Evolutionary conservation across 2,888 invertebrate species (phyloP).

Genomic region (Gryllus longicercus): DNA sequence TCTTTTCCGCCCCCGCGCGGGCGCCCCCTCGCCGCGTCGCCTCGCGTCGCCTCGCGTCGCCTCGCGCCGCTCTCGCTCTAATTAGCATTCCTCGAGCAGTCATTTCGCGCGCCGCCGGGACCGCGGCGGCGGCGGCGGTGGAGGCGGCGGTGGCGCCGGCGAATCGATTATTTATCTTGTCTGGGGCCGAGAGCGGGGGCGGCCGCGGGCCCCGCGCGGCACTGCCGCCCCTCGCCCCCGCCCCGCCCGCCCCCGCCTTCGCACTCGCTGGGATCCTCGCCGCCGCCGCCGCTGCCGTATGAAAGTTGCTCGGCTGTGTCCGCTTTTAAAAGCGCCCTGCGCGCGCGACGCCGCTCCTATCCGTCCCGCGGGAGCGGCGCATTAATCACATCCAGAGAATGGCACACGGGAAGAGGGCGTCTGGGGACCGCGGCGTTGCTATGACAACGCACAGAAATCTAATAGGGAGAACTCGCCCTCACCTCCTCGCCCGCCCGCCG

Average conservation of each 20-base stretch:
- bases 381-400: slow-evolving; percentile 50
- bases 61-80: slow-evolving; percentile 42
- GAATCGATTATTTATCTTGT: slow-evolving; percentile 36
- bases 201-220: neutral
- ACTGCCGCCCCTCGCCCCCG: neutral
- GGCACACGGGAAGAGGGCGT: slow-evolving; percentile 43
- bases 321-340: slow-evolving; percentile 39
- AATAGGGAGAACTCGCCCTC: slow-evolving; percentile 39
- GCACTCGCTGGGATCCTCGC: neutral
- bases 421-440: slow-evolving; percentile 42
- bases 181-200: slow-evolving; percentile 22
- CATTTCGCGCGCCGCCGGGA: slow-evolving; percentile 38
- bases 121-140: slow-evolving; percentile 23
- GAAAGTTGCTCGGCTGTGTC: slow-evolving; percentile 1
- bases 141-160: slow-evolving; percentile 23
- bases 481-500: slow-evolving; percentile 28
- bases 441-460: slow-evolving; percentile 43
- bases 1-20: neutral
- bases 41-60: neutral
- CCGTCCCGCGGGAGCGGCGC: slow-evolving; percentile 47
- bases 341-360: slow-evolving; percentile 38
- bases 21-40: neutral
- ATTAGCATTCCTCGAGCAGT: slow-evolving; percentile 46
- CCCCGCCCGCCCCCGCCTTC: neutral
- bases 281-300: neutral